These are phyloP conservation scores for Tachystola acroxantha DNA, from an alignment of 2,888 invertebrate genomes.

Conservation along the genomic window DNA sequence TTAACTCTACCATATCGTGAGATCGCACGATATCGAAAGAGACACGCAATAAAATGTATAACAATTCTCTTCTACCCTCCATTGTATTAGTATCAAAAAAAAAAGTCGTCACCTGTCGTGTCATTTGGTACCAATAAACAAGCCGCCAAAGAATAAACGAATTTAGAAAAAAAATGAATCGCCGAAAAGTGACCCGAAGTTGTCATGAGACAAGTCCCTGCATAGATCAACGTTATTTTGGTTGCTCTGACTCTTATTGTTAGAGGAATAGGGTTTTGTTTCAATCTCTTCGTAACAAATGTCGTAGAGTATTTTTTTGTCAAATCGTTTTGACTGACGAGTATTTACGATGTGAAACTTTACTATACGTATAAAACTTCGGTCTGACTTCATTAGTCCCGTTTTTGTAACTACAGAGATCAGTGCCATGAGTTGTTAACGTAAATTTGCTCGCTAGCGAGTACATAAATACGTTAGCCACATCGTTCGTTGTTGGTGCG, in stretches of 20 bases:
- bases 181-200: slow-evolving; percentile 64
- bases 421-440: no score
- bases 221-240: no score
- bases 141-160: slow-evolving; percentile 70
- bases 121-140: slow-evolving; percentile 75
- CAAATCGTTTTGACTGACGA: slow-evolving; percentile 70
- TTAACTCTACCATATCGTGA: slow-evolving; percentile 49
- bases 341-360: slow-evolving; percentile 74
- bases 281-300: not conserved
- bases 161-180: slow-evolving; percentile 54
- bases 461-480: no score
- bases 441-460: no score
- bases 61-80: slow-evolving; percentile 56
- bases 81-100: slow-evolving; percentile 39
- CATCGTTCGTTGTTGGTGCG: no score
- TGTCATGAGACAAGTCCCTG: slow-evolving; percentile 14
- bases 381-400: slow-evolving; percentile 64
- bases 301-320: slow-evolving; percentile 44
- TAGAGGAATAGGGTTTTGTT: not conserved
- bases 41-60: slow-evolving; percentile 73
- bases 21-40: slow-evolving; percentile 33
- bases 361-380: slow-evolving; percentile 63
- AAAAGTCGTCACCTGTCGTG: slow-evolving; percentile 74
- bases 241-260: not conserved
- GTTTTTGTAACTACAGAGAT: slow-evolving; percentile 44